These are phyloP conservation scores for Mechanitis mazaeus DNA, from an alignment of 2,888 invertebrate genomes.

Conservation along the genomic window DNA sequence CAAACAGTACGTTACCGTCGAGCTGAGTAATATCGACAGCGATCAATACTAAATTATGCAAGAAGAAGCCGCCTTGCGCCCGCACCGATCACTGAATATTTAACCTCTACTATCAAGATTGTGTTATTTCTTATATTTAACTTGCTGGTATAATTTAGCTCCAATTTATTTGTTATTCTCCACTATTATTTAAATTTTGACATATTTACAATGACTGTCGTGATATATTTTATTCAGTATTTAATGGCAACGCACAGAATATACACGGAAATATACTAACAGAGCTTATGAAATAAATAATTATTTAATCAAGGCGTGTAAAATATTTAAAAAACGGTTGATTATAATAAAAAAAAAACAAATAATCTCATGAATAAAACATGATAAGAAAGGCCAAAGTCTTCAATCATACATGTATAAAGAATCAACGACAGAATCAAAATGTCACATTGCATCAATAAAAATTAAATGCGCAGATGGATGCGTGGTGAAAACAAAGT, in stretches of 20 bases:
- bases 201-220: slow-evolving; percentile 9
- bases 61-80: slow-evolving; percentile 42
- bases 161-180: neutral
- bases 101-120: slow-evolving; percentile 57
- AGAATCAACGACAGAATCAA: slow-evolving; percentile 7
- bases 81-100: slow-evolving; percentile 50
- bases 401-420: slow-evolving; percentile 5
- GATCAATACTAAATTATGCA: slow-evolving; percentile 70
- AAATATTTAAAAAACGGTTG: too few species aligned
- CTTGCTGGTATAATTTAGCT: slow-evolving; percentile 26
- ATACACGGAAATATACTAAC: neutral
- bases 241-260: slow-evolving; percentile 1
- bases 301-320: too few species aligned
- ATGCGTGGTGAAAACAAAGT: slow-evolving; percentile 6
- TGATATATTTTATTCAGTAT: neutral
- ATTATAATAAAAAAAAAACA: too few species aligned
- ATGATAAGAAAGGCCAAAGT: too few species aligned
- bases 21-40: slow-evolving; percentile 41
- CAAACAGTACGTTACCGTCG: slow-evolving; percentile 42
- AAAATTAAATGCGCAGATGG: slow-evolving; percentile 5
- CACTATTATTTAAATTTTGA: slow-evolving; percentile 25
- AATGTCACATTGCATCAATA: slow-evolving; percentile 12
- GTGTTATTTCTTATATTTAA: slow-evolving; percentile 46
- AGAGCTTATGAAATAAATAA: too few species aligned
- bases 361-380: too few species aligned